phyloP scores from a whole-genome alignment of 2,113 vertebrate genomes.

The Trematocara stigmaticum region DNA sequence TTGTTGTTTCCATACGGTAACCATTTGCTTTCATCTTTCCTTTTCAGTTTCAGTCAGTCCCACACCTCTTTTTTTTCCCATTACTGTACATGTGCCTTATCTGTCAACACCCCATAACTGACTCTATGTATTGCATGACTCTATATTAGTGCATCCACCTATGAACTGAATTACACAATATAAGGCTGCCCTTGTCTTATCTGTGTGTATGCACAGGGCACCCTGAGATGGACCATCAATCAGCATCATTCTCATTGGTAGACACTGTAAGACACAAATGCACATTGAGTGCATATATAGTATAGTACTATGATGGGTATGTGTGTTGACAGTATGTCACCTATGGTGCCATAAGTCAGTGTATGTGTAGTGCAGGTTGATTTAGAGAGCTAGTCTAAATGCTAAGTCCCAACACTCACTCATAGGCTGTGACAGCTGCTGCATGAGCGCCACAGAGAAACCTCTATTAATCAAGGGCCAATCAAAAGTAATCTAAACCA shows the following conservation, averaged over 20 bases:
- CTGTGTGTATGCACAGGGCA: neutral
- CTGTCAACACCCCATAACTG: neutral
- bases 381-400: slow-evolving; percentile 58
- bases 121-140: neutral
- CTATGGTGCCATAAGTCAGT: slow-evolving; percentile 43
- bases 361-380: slow-evolving; percentile 37
- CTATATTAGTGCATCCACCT: neutral
- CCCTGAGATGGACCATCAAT: neutral
- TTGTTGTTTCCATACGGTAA: neutral
- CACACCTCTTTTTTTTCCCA: neutral
- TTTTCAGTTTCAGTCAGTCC: neutral
- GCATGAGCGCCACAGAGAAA: neutral
- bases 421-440: slow-evolving; percentile 24
- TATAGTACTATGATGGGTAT: neutral
- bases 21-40: neutral
- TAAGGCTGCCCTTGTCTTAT: slow-evolving; percentile 13
- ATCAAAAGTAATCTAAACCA: slow-evolving; percentile 16
- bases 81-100: neutral
- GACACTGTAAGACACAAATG: neutral
- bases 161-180: neutral
- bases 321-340: slow-evolving; percentile 8
- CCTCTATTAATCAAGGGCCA: slow-evolving; percentile 27
- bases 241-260: neutral
- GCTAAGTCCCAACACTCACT: slow-evolving; percentile 48
- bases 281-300: slow-evolving; percentile 10